phyloP scores from a whole-genome alignment of 1,140 invertebrate genomes.

The Diachasma alloeum region DNA sequence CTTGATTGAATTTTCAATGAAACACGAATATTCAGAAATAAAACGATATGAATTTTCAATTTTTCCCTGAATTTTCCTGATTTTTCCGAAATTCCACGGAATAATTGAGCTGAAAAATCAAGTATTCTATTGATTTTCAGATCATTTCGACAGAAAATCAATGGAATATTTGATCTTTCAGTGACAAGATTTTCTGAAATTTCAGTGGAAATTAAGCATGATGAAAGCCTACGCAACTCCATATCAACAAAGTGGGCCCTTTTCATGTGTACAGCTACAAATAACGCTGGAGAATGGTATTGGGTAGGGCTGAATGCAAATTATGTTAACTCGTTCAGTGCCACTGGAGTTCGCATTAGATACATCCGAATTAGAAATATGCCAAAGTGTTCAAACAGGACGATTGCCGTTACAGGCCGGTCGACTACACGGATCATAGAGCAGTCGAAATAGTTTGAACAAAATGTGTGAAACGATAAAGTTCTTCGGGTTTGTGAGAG shows the following conservation, averaged over 20 bases:
- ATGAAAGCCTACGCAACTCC: neutral
- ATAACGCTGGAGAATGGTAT: neutral
- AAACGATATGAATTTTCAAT: too few species aligned
- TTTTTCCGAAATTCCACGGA: too few species aligned
- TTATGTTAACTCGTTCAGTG: neutral
- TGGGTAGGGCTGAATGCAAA: neutral
- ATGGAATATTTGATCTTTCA: too few species aligned
- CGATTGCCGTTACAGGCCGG: neutral
- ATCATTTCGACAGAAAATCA: too few species aligned
- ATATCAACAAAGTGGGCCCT: neutral
- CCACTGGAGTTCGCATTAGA: neutral
- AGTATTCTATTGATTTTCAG: too few species aligned
- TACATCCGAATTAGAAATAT: neutral
- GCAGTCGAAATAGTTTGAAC: neutral
- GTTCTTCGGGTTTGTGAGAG: neutral
- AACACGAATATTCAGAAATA: too few species aligned
- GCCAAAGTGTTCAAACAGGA: neutral
- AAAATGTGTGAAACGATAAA: neutral
- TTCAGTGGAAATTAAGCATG: too few species aligned
- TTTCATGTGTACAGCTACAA: neutral
- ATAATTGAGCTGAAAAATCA: too few species aligned
- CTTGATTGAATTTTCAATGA: too few species aligned
- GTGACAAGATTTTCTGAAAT: too few species aligned
- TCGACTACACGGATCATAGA: neutral
- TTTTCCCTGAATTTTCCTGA: too few species aligned